Evolutionary conservation across 2,888 invertebrate species (phyloP).

Genomic region (Tethea ocularis): DNA sequence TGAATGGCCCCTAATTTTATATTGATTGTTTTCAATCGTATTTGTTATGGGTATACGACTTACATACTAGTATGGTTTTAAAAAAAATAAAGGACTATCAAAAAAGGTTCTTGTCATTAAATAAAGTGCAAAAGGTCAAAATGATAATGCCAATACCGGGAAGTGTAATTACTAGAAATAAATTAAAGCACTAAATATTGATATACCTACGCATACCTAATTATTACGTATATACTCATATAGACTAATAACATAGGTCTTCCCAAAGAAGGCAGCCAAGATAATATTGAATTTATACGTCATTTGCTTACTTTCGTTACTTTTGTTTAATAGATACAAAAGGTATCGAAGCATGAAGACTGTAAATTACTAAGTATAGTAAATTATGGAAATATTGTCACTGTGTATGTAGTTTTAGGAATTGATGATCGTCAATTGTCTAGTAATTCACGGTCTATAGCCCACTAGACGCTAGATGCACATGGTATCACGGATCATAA

Average conservation of each 20-base stretch:
- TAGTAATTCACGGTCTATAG: constrained; percentile 1
- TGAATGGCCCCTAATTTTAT: too few species aligned
- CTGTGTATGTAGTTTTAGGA: constrained; percentile 23
- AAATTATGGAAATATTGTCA: constrained; percentile 40
- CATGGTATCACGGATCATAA: constrained; percentile 46
- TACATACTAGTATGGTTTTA: too few species aligned
- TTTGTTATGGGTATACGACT: too few species aligned
- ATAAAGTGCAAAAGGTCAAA: not conserved
- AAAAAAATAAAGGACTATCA: too few species aligned
- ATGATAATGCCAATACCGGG: not conserved
- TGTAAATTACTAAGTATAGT: constrained; percentile 25
- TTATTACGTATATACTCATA: not conserved
- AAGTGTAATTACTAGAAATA: not conserved
- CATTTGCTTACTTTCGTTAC: not conserved
- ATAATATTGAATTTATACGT: not conserved
- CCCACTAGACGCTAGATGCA: not conserved
- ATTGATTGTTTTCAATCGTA: too few species aligned
- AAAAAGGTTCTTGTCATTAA: not conserved
- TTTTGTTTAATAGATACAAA: not conserved
- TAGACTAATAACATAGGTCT: constrained; percentile 4
- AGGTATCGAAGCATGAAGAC: constrained; percentile 18
- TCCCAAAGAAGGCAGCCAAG: not conserved
- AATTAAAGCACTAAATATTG: not conserved
- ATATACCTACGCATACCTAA: too few species aligned
- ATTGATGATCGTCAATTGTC: constrained; percentile 8